Base-by-base conservation (phyloP, 2,888 invertebrate genomes). In the Ichneumoninae sp. region DNA sequence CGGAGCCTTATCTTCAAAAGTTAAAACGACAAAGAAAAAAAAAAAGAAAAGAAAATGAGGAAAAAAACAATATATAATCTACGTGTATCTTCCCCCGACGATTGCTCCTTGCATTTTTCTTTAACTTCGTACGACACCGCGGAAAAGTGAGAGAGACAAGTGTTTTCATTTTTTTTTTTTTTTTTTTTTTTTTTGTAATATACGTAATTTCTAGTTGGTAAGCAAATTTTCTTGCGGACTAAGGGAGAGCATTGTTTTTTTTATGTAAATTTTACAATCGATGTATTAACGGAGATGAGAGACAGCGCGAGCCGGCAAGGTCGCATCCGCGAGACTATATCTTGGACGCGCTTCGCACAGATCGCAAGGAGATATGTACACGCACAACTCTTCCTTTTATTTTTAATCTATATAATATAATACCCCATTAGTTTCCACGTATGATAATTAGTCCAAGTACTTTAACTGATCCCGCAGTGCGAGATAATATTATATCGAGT, bases 1-100 rank as follows among this genome's bases (percentile, higher is more conserved):
- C 74, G 82, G 70, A 87, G 87, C 87, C 87, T 87, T 87, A 87
- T 83, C 87, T 84, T 88, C 82, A 83, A 69, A 88, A 86, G 84
- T 86, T 85, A 75, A 72, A 83, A 68, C 57, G 36, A 47, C 16
- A 68, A 71, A 65, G 77, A 79, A 26, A 78, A 33, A 36, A 44
- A 80, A 26, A 78, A 33, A 68, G 70, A 69, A 36, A 52, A 65
- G 77, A 74, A 71, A 82, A 66, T 52, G 13, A 33, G 71, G 16
- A 72, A 40, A 65, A 65, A 78, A 70, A 68, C 47, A 68, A 79
- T 87, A 72, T 74, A 81, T 60, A 30, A 60, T 83, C 76, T 79
- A 79, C 74, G 82, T 82, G 77, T 83, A 80, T 71, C 82, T 81
- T 79, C 52, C 81, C 77, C 69, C 65, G 74, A 83, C 66, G 78